Evolutionary conservation across 2,113 vertebrate species (phyloP).

Genomic region (Mobula hypostoma): DNA sequence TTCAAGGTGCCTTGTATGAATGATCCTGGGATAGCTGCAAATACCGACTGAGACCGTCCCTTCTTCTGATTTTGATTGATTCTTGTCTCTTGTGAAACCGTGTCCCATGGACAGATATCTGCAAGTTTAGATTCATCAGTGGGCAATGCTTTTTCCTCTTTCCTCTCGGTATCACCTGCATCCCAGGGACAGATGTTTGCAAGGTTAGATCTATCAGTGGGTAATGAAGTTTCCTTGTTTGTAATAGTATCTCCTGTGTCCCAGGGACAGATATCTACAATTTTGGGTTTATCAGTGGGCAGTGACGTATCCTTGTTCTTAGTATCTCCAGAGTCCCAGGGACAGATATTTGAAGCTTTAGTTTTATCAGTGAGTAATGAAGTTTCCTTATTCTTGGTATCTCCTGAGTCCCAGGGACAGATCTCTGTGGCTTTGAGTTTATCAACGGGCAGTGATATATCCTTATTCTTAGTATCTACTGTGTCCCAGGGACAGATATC

Average conservation of each 20-base stretch:
- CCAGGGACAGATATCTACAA: fast-evolving
- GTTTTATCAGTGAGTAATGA: not conserved
- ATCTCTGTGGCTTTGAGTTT: fast-evolving
- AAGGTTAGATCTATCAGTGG: not conserved
- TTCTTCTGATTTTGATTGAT: not conserved
- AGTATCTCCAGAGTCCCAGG: not conserved
- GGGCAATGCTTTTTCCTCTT: not conserved
- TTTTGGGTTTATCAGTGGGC: not conserved
- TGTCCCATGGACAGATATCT: conserved; percentile 42
- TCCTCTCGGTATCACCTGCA: not conserved
- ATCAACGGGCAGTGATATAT: not conserved
- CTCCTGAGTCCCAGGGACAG: conserved; percentile 40
- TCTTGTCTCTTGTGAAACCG: not conserved
- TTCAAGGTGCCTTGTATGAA: not conserved
- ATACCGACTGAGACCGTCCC: not conserved
- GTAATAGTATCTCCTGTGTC: not conserved
- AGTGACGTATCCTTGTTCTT: not conserved
- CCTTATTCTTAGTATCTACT: not conserved
- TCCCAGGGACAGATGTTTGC: not conserved
- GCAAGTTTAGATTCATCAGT: fast-evolving
- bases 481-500: conserved; percentile 1
- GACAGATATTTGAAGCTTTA: not conserved
- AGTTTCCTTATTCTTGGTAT: not conserved
- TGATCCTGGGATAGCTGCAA: not conserved
- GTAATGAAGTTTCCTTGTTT: not conserved